These are phyloP conservation scores for Metellina segmentata DNA, from an alignment of 2,888 invertebrate species.

Conservation along the genomic window DNA sequence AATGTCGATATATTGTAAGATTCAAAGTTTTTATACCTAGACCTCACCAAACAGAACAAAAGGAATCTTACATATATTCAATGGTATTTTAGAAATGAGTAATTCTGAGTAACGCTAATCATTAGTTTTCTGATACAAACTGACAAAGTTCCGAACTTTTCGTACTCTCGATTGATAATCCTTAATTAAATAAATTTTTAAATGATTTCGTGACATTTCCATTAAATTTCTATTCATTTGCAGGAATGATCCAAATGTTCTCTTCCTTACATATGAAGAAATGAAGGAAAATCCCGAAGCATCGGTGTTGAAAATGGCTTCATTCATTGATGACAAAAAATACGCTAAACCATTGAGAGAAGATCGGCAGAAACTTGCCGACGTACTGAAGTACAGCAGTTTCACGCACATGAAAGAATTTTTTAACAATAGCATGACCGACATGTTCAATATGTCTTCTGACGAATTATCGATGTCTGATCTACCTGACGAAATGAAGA, in stretches of 20 bases:
- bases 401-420: slow-evolving; percentile 48
- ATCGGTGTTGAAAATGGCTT: slow-evolving; percentile 23
- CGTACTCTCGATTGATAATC: too few relatives aligned
- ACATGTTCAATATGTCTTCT: neutral
- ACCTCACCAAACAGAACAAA: too few relatives aligned
- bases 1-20: too few relatives aligned
- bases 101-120: too few relatives aligned
- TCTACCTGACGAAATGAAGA: slow-evolving; percentile 8
- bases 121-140: too few relatives aligned
- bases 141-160: too few relatives aligned
- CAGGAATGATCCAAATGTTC: slow-evolving; percentile 55
- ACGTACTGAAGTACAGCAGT: slow-evolving; percentile 37
- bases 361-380: slow-evolving; percentile 14
- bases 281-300: slow-evolving; percentile 31
- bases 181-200: too few relatives aligned
- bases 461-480: neutral
- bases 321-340: slow-evolving; percentile 45
- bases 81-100: too few relatives aligned
- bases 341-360: slow-evolving; percentile 33
- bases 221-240: neutral
- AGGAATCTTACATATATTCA: too few relatives aligned
- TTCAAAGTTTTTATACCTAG: too few relatives aligned
- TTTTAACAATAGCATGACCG: neutral
- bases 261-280: slow-evolving; percentile 62
- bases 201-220: neutral